Evolutionary conservation across 2,888 invertebrate species (phyloP).

Genomic region (Eupithecia subfuscata): DNA sequence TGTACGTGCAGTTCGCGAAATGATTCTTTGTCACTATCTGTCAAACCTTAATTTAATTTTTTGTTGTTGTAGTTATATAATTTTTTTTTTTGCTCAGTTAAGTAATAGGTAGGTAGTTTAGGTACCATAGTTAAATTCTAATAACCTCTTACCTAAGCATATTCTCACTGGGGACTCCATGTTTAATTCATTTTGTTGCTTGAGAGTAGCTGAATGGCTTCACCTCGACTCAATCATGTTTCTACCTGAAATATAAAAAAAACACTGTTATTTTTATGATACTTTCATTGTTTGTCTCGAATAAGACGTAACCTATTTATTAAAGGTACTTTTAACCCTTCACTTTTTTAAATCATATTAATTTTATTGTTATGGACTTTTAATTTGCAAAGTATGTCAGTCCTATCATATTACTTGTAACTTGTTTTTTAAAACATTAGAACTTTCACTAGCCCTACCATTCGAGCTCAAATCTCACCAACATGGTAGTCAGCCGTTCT

Average conservation of each 20-base stretch:
- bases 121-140: neutral
- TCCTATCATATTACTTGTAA: too few species aligned
- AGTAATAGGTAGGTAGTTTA: neutral
- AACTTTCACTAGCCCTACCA: too few species aligned
- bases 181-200: constrained; percentile 69
- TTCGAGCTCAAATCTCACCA: too few species aligned
- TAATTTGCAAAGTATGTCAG: too few species aligned
- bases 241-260: constrained; percentile 56
- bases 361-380: too few species aligned
- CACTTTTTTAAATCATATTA: too few species aligned
- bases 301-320: too few species aligned
- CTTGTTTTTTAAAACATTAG: too few species aligned
- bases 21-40: neutral
- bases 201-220: constrained; percentile 47
- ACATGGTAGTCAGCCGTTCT: too few species aligned
- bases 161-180: constrained; percentile 85
- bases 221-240: constrained; percentile 57
- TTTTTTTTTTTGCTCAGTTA: neutral
- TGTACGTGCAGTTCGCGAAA: neutral
- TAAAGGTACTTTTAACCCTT: too few species aligned
- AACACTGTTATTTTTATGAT: neutral
- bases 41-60: too few species aligned
- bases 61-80: neutral
- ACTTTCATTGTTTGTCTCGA: too few species aligned
- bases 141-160: constrained; percentile 68